Evolutionary conservation across 2,113 vertebrate genomes (phyloP).

Genomic region (Bujurquina vittata): DNA sequence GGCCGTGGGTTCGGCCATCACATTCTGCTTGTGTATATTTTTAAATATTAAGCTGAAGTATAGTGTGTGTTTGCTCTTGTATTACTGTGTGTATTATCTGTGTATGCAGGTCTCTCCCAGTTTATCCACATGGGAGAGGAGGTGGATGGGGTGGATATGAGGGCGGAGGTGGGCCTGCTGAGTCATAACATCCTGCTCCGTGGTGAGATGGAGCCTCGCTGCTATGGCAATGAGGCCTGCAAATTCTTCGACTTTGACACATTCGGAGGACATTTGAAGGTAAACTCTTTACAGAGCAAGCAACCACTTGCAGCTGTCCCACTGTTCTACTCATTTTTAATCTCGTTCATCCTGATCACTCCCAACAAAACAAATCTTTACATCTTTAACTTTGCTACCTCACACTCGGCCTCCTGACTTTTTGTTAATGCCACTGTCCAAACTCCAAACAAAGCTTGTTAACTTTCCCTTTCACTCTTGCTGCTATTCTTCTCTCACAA

Average conservation of each 20-base stretch:
- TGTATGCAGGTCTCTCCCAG: conserved; percentile 83
- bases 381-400: no score
- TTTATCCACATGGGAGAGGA: conserved; percentile 90
- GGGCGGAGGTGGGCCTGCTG: conserved; percentile 94
- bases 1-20: no score
- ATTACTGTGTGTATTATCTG: conserved; percentile 7
- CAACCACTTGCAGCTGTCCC: no score
- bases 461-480: no score
- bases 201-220: conserved; percentile 87
- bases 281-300: conserved; percentile 50
- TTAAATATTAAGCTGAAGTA: neutral
- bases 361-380: no score
- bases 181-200: conserved; percentile 86
- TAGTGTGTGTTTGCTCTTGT: neutral
- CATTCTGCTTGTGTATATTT: neutral
- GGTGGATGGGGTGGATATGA: conserved; percentile 92
- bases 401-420: no score
- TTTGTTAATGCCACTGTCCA: no score
- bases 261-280: conserved; percentile 97
- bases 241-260: conserved; percentile 95
- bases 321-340: no score
- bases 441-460: no score
- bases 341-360: no score
- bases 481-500: no score
- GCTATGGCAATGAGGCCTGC: conserved; percentile 89